These are phyloP conservation scores for Dasyurus viverrinus DNA, from an alignment of 2,113 vertebrate genomes.

Conservation along the genomic window DNA sequence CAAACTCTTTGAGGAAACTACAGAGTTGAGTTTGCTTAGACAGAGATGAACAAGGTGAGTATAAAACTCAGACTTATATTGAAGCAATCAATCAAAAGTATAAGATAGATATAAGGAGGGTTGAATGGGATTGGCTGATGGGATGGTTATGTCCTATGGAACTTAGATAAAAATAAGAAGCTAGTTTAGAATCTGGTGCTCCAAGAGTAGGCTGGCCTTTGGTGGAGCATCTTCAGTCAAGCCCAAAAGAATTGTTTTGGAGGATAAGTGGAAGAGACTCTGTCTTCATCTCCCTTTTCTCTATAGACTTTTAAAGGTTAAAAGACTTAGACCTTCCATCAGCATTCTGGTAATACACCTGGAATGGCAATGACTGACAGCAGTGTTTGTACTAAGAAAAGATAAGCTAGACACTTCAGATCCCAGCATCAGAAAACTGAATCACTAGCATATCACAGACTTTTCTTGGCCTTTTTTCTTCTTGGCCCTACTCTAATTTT, in stretches of 20 bases:
- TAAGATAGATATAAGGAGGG: background rate
- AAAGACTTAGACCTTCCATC: background rate
- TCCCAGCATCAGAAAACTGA: background rate
- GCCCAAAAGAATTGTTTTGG: background rate
- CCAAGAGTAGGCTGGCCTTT: background rate
- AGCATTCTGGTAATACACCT: background rate
- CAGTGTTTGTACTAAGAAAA: background rate
- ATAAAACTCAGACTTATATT: background rate
- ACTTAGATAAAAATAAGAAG: background rate
- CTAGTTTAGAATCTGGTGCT: background rate
- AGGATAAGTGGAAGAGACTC: background rate
- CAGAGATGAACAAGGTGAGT: background rate
- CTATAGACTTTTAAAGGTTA: background rate
- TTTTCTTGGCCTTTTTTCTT: background rate
- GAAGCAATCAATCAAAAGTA: background rate
- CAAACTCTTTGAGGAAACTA: background rate
- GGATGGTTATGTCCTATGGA: background rate
- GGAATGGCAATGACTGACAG: background rate
- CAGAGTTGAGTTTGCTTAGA: background rate
- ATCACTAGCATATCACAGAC: background rate
- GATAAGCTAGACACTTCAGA: background rate
- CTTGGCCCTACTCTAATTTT: background rate
- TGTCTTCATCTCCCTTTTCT: background rate
- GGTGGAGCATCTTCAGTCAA: background rate
- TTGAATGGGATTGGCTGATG: background rate